phyloP scores from a whole-genome alignment of 2,888 invertebrate species.

The Choreutis nemorana region DNA sequence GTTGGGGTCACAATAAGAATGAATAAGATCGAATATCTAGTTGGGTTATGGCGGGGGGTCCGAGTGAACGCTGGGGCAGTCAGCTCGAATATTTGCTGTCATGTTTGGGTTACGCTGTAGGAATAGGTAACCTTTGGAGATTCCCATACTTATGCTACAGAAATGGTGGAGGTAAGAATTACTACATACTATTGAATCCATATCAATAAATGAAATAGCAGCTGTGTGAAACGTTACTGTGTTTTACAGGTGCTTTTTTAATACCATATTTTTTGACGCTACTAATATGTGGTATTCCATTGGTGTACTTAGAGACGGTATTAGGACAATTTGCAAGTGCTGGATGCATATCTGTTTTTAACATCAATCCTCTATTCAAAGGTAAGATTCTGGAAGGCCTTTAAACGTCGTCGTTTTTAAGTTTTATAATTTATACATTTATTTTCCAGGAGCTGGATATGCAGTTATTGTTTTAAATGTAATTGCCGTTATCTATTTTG shows the following conservation, averaged over 20 bases:
- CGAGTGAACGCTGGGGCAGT: constrained; percentile 73
- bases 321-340: constrained; percentile 86
- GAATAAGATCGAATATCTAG: neutral
- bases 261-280: constrained; percentile 86
- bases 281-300: constrained; percentile 82
- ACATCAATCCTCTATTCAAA: constrained; percentile 84
- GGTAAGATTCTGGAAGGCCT: constrained; percentile 54
- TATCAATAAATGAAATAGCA: neutral
- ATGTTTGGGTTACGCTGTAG: constrained; percentile 85
- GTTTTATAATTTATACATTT: constrained; percentile 8
- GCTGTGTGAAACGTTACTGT: neutral
- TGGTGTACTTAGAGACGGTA: constrained; percentile 87
- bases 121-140: constrained; percentile 86
- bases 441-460: constrained; percentile 81
- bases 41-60: constrained; percentile 37
- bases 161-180: constrained; percentile 82
- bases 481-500: constrained; percentile 84
- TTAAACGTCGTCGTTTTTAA: constrained; percentile 4
- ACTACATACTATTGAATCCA: constrained; percentile 2
- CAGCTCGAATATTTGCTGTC: constrained; percentile 82
- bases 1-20: neutral
- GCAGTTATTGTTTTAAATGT: constrained; percentile 82
- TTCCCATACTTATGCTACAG: constrained; percentile 88
- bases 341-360: constrained; percentile 83
- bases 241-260: constrained; percentile 81